Evolutionary conservation across 2,113 vertebrate genomes (phyloP).

Genomic region (Cyanistes caeruleus): DNA sequence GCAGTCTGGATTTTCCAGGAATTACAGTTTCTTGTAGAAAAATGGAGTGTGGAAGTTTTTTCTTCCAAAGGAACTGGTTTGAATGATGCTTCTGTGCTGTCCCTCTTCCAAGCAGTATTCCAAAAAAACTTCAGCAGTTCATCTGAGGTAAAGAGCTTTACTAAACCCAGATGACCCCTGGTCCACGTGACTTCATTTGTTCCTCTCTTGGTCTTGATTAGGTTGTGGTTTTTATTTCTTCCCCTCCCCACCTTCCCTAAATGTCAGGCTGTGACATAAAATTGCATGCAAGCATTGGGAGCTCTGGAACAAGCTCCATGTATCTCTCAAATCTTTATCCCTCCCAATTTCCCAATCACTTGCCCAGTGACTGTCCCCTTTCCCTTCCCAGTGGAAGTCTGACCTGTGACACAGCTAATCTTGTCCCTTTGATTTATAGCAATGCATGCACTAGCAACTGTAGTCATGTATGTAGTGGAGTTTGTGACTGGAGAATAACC

Average conservation of each 20-base stretch:
- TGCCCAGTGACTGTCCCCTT: constrained; percentile 6
- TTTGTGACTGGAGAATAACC: constrained; percentile 67
- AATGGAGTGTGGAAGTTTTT: background rate
- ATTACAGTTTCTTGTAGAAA: background rate
- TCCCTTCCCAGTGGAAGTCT: constrained; percentile 34
- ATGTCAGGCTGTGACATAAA: constrained; percentile 65
- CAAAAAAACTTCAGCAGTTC: background rate
- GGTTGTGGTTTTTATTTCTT: constrained; percentile 62
- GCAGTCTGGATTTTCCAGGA: background rate
- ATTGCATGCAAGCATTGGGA: constrained; percentile 67
- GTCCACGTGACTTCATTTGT: constrained; percentile 78
- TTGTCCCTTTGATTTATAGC: constrained; percentile 59
- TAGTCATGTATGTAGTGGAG: constrained; percentile 39
- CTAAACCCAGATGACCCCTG: constrained; percentile 66
- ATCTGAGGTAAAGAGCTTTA: constrained; percentile 59
- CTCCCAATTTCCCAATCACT: background rate
- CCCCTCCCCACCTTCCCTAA: constrained; percentile 65
- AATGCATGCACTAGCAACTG: constrained; percentile 55
- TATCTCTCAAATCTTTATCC: constrained; percentile 21
- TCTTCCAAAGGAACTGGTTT: background rate
- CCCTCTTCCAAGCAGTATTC: constrained; percentile 1
- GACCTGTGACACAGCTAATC: constrained; percentile 39
- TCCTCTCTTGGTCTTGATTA: constrained; percentile 71
- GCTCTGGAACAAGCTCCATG: constrained; percentile 72
- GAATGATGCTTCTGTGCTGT: constrained; percentile 25